These are phyloP conservation scores for Druceiella hillmani DNA, from an alignment of 2,888 invertebrate genomes.

Conservation along the genomic window DNA sequence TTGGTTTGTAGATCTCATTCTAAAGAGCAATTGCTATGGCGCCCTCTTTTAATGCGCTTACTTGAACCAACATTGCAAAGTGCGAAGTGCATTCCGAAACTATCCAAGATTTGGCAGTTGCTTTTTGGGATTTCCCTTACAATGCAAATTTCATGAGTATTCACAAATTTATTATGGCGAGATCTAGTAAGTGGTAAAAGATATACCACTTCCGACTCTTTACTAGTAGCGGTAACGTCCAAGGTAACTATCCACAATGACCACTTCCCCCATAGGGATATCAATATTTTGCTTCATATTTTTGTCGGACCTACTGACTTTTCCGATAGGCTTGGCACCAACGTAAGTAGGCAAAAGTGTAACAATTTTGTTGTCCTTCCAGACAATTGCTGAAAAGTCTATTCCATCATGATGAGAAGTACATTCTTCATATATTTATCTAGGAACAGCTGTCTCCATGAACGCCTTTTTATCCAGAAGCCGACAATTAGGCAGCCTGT, in stretches of 20 bases:
- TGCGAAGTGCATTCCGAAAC: conserved; percentile 2
- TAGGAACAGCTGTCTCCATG: conserved; percentile 7
- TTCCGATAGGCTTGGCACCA: too few relatives aligned
- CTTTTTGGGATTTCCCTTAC: conserved; percentile 5
- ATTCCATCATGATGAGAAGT: conserved; percentile 10
- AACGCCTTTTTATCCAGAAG: conserved; percentile 4
- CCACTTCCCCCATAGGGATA: too few relatives aligned
- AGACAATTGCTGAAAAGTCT: conserved; percentile 11
- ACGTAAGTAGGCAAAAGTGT: conserved; percentile 15
- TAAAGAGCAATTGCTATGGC: conserved; percentile 5
- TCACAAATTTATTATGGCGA: conserved; percentile 5
- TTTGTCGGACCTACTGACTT: conserved; percentile 12
- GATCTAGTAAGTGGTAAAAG: too few relatives aligned
- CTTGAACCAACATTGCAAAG: conserved; percentile 1
- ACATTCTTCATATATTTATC: conserved; percentile 13
- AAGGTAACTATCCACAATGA: too few relatives aligned
- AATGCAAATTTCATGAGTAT: conserved; percentile 4
- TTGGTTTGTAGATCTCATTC: too few relatives aligned
- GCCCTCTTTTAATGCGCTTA: conserved; percentile 4
- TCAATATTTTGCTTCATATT: too few relatives aligned
- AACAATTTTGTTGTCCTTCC: conserved; percentile 19
- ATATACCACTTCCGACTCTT: too few relatives aligned
- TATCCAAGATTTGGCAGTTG: conserved; percentile 6
- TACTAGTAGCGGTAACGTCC: too few relatives aligned
- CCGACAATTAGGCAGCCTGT: conserved; percentile 4